Base-by-base conservation (phyloP, 2,888 invertebrate genomes). In the Crepidodera aurea region DNA sequence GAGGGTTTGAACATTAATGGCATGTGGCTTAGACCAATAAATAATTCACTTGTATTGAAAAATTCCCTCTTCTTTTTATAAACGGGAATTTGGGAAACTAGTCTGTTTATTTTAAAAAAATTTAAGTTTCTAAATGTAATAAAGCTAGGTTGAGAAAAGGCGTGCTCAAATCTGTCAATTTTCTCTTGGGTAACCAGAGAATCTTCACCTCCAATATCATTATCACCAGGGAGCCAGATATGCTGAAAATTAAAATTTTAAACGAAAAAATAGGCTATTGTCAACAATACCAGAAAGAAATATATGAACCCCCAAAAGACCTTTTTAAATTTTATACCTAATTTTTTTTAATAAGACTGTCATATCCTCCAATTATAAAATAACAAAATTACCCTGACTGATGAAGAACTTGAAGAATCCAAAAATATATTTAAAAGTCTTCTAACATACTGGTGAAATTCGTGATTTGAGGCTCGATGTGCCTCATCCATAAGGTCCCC, bases 401-500 rank as follows among this genome's bases (percentile, higher is more conserved):
- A 51, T 51, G 74, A 79, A 75, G 77, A 65, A 58, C 79, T 76
- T 58, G 60, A 60, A 16, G 79, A 71, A 34, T 79, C 78, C 51
- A 79, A 71, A 81, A 90, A 91, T 71, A 94, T 88, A 65, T 81
- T 78, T 55, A 85, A 84, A 71, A 98, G 87, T 77, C 97, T 85
- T 63, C 86, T 82, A 22, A 90, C 87, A 81, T 96, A 96, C 61
- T 83, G 81, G 67, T 87, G 82, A 80, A 90, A 97, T 75, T 93
- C 89, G 42, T 68, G 56, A 51, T 85, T 82, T 1, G 85, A 85
- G 1, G 95, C 89, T 62, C 88, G 86, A 61, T 93, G 93, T 0
- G 97, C 98, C 82, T 98, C 98, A 77, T 98, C 97, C 84, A 96
- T 90, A 51, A 98, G 83, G 81, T 98, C 98, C 1, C 98, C 98